Base-by-base conservation (phyloP, 2,113 vertebrate species). In the Mormyrus iriodes region DNA sequence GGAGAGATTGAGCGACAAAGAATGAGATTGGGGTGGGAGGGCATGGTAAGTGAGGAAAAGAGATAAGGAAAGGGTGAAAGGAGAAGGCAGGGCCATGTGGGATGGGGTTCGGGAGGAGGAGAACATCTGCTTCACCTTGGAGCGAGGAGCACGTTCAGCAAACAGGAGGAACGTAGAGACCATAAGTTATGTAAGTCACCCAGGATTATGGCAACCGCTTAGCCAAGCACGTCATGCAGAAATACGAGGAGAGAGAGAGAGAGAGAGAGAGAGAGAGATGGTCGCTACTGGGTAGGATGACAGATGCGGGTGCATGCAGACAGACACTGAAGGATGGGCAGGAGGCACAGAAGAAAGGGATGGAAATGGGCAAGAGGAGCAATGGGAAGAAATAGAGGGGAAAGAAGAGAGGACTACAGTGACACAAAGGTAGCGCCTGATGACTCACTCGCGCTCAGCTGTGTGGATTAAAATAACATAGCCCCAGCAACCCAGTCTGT, bases 391-490 rank as follows among this genome's bases (percentile, higher is more conserved):
- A 49, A 91, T 76, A 89, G 90, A 93, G 92, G 89, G 89, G 91
- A 92, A 93, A 91, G 91, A 92, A 91, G 90, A 90, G 83, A 92
- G 89, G 91, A 91, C 90, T 93, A 94, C 91, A 91, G 91, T 94
- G 93, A 94, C 94, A 95, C 93, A 94, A 93, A 95, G 94, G 94
- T 95, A 94, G 92, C 92, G 92, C 91, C 92, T 90, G 93, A 95
- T 96, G 95, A 96, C 94, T 96, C 95, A 96, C 94, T 69, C 90
- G 48, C 89, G 90, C 93, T 94, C 92, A 87, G 55, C 94, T 94
- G 94, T 95, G 94, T 96, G 95, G 95, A 95, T 95, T 94, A 94
- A 95, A 96, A 96, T 95, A 96, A 96, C 94, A 96, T 94, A 94
- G 88, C 90, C 93, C 94, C 93, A 92, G 93, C 94, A 95, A 94